These are phyloP conservation scores for Phalacrocorax aristotelis DNA, from an alignment of 2,113 vertebrate species.

Conservation along the genomic window DNA sequence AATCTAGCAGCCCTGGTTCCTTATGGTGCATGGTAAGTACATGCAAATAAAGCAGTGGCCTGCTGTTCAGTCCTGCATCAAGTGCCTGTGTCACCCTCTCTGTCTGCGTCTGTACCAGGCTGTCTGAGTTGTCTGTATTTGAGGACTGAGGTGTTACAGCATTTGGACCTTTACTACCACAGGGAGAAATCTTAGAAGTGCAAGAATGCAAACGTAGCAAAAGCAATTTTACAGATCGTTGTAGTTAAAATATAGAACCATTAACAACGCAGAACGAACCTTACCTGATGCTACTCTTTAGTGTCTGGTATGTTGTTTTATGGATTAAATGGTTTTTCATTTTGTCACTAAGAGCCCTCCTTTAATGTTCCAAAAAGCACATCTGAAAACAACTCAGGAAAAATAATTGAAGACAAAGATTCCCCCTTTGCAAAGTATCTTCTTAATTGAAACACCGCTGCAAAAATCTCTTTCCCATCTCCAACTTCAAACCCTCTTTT, in stretches of 20 bases:
- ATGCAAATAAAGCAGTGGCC: accelerated
- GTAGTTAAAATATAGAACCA: background rate
- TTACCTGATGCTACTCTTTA: background rate
- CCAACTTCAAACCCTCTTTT: background rate
- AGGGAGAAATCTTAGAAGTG: background rate
- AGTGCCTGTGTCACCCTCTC: background rate
- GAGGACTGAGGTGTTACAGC: background rate
- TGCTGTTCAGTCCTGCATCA: background rate
- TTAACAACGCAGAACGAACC: background rate
- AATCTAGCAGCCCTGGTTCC: accelerated
- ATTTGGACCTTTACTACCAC: background rate
- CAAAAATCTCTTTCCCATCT: background rate
- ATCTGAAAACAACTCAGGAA: background rate
- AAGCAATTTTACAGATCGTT: background rate
- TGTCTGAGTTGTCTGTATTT: accelerated
- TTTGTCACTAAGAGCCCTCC: background rate
- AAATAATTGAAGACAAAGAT: background rate
- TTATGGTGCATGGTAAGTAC: accelerated
- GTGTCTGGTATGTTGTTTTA: background rate
- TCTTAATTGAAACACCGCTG: background rate
- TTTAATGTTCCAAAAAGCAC: background rate
- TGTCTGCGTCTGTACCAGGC: background rate
- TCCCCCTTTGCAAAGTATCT: background rate
- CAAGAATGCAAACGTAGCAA: background rate
- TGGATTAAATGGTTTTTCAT: background rate